Percentiles rank a stretch among this genome's conserved stretches.
Conservation (phyloP, 2,113 vertebrate genomes). For the Pseudorasbora parva region DNA sequence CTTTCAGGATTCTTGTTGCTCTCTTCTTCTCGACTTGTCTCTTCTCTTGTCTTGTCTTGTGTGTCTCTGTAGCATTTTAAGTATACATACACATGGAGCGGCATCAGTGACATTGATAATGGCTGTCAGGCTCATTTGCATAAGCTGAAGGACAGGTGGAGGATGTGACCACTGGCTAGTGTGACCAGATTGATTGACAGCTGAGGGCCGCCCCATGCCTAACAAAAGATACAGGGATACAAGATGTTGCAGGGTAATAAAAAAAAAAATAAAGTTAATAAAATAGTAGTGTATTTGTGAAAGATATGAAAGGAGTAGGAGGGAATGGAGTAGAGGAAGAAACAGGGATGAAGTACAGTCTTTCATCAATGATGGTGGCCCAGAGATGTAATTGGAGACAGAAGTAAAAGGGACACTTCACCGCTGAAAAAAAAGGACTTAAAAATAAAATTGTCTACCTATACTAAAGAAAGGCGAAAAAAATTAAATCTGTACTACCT, state of each 20-base stretch:
- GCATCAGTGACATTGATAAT: slow-evolving; percentile 23
- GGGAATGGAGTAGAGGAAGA: not conserved
- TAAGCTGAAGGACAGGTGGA: slow-evolving; percentile 52
- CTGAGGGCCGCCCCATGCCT: slow-evolving; percentile 6
- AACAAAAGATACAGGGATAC: not conserved
- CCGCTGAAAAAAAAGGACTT: too few relatives aligned
- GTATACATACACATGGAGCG: slow-evolving; percentile 40
- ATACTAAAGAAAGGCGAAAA: too few relatives aligned
- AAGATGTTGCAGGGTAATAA: not conserved
- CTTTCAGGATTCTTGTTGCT: not conserved
- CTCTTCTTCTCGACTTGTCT: slow-evolving; percentile 1
- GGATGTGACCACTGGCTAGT: slow-evolving; percentile 40
- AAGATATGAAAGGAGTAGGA: not conserved
- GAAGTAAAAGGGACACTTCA: too few relatives aligned
- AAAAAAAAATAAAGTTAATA: not conserved
- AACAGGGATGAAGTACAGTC: slow-evolving; percentile 1
- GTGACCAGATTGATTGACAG: slow-evolving; percentile 41
- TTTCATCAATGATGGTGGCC: not conserved
- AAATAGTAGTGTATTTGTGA: not conserved
- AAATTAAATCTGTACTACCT: too few relatives aligned
- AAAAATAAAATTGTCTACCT: too few relatives aligned
- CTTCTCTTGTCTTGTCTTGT: not conserved
- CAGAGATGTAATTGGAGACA: not conserved
- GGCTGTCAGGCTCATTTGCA: slow-evolving; percentile 38
- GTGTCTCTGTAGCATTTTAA: slow-evolving; percentile 14